Evolutionary conservation across 2,888 invertebrate genomes (phyloP).

Genomic region (Nycteola revayana): DNA sequence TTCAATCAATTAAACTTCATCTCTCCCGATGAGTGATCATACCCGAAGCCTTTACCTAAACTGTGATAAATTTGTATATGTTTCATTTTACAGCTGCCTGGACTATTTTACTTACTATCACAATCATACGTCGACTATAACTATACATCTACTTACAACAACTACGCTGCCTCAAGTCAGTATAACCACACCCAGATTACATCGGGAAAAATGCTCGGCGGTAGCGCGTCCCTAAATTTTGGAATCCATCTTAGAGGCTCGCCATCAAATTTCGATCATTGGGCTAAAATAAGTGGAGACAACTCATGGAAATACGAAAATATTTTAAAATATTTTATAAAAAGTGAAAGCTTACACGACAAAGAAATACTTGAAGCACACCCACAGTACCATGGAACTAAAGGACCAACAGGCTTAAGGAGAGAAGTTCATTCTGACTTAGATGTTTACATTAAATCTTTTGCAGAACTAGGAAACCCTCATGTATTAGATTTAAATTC

Average conservation of each 20-base stretch:
- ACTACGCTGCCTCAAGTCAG: conserved; percentile 8
- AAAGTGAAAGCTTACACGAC: conserved; percentile 12
- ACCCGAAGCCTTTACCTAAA: too few species aligned
- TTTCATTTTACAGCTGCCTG: too few species aligned
- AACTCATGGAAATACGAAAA: conserved; percentile 17
- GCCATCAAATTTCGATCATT: too few species aligned
- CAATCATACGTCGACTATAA: conserved; percentile 7
- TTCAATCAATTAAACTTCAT: too few species aligned
- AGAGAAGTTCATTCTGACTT: conserved; percentile 7
- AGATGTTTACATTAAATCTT: conserved; percentile 14
- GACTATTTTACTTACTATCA: too few species aligned
- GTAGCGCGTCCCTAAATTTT: too few species aligned
- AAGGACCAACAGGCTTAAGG: conserved; percentile 18
- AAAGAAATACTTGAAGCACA: conserved; percentile 4
- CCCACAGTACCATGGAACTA: conserved; percentile 13
- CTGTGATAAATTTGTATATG: too few species aligned
- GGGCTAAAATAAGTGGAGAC: conserved; percentile 13
- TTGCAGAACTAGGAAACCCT: conserved; percentile 21
- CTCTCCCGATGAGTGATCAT: too few species aligned
- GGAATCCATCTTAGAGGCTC: too few species aligned
- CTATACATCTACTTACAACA: conserved; percentile 10
- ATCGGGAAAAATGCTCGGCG: conserved; percentile 16
- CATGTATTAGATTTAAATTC: conserved; percentile 17
- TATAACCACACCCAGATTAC: conserved; percentile 12
- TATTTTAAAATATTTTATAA: conserved; percentile 16